A percentile compares a stretch with the other conserved stretches of the same genome.
These are phyloP conservation scores for Colletes latitarsis DNA, from an alignment of 1,140 invertebrate genomes.

Conservation along the genomic window DNA sequence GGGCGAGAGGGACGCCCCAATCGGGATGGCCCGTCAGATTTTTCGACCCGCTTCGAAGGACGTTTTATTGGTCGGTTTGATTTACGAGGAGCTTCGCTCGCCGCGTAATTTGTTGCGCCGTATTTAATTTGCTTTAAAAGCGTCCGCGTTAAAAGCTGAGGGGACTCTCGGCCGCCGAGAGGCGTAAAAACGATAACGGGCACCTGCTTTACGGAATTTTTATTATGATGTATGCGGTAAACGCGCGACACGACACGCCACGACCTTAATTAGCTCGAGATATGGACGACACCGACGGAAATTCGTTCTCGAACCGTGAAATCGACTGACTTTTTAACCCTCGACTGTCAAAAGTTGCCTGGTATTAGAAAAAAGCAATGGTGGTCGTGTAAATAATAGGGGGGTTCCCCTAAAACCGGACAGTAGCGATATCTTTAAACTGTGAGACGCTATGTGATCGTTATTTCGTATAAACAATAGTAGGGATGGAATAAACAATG, in stretches of 20 bases:
- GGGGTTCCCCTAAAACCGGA: no score
- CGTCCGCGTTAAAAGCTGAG: constrained; percentile 19
- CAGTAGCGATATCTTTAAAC: no score
- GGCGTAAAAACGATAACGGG: constrained; percentile 67
- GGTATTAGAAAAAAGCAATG: no score
- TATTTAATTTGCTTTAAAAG: constrained; percentile 70
- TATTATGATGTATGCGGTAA: constrained; percentile 63
- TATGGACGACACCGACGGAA: not conserved
- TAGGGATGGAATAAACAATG: no score
- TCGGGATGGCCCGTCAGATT: constrained; percentile 35
- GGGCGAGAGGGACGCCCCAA: constrained; percentile 13
- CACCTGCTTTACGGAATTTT: constrained; percentile 64
- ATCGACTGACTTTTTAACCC: no score
- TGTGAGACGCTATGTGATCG: no score
- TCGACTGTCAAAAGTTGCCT: no score
- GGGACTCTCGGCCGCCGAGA: not conserved
- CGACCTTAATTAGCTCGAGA: constrained; percentile 31
- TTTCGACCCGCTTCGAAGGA: constrained; percentile 56
- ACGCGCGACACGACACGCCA: constrained; percentile 15
- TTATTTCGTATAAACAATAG: no score
- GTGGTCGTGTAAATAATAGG: no score
- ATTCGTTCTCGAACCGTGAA: no score
- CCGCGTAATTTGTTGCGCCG: constrained; percentile 69
- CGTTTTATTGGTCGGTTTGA: constrained; percentile 69
- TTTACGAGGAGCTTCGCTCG: constrained; percentile 60